Base-by-base conservation (phyloP, 2,113 vertebrate genomes). In the Nerophis ophidion region DNA sequence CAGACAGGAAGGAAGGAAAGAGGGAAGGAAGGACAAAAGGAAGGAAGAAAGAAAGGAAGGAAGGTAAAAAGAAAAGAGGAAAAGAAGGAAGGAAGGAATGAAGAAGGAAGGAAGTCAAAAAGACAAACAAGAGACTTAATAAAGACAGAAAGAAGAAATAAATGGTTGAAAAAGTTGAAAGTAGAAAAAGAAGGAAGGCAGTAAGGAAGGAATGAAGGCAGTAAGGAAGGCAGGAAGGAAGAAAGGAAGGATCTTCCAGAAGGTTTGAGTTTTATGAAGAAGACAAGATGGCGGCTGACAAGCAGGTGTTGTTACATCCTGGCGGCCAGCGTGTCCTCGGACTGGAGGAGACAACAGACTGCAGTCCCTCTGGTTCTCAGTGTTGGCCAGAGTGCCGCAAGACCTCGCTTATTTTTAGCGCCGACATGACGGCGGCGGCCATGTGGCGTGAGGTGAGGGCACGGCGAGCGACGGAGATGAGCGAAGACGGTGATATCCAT, bases 321-420 rank as follows among this genome's bases (percentile, higher is more conserved):
- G 46, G 57, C 73, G 63, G 11, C 8, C 5, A 81, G 79, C 72
- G 26, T 71, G 57, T 74, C 82, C 78, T 60, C 72, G 76, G 75
- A n/a, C n/a, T n/a, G n/a, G n/a, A n/a, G 81, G 77, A 84, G 84
- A 84, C 77, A 48, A 69, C 86, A 88, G 84, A 85, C 82, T 86
- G 84, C 78, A 40, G 68, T 82, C 83, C 79, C 80, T 82, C 77
- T 86, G 80, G 80, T 76, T 77, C 72, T 66, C 45, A 2, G 71
- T 70, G 78, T 82, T 84, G 76, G 79, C 81, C 72, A 4, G 72
- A 71, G 64, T 66, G 42, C 74, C 48, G 67, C 40, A 62, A 85
- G 81, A 79, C 81, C 48, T 1, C 59, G 76, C 81, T 44, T 88
- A 88, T 88, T 88, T 87, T 80, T 84, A 88, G 80, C 56, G 35